phyloP scores from a whole-genome alignment of 2,797 vertebrate genomes.

The Gymnocypris eckloni region DNA sequence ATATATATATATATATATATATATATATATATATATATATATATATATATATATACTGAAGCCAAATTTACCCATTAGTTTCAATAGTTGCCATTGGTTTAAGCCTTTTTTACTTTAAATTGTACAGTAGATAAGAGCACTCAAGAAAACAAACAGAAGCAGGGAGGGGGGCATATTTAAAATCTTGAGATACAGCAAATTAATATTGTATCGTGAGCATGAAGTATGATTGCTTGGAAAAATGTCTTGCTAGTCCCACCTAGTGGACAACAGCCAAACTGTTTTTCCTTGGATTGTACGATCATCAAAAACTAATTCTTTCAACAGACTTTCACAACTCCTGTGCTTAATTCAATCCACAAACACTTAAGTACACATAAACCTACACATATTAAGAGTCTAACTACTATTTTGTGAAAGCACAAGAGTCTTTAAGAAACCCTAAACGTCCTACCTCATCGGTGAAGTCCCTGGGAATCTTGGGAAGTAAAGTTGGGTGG shows the following conservation, averaged over 20 bases:
- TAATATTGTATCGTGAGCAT: neutral
- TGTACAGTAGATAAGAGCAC: neutral
- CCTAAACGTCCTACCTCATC: conserved; percentile 17
- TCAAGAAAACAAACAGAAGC: neutral
- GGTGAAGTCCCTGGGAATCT: neutral
- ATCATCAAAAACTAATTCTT: neutral
- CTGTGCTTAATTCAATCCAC: neutral
- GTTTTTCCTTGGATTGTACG: neutral
- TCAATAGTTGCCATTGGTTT: neutral
- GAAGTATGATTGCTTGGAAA: neutral
- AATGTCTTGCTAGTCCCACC: conserved; percentile 30
- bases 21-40: too few relatives aligned
- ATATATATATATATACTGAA: neutral
- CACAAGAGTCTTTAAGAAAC: neutral
- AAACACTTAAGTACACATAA: neutral
- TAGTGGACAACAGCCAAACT: conserved; percentile 30
- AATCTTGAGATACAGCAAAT: neutral
- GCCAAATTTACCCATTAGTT: neutral
- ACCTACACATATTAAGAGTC: neutral
- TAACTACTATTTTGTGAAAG: neutral
- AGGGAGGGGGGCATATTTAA: neutral
- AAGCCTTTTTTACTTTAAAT: neutral
- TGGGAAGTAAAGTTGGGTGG: neutral
- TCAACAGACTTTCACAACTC: neutral
- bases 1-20: too few relatives aligned